Evolutionary conservation across 1,140 invertebrate species (phyloP).

Genomic region (Pantala flavescens): DNA sequence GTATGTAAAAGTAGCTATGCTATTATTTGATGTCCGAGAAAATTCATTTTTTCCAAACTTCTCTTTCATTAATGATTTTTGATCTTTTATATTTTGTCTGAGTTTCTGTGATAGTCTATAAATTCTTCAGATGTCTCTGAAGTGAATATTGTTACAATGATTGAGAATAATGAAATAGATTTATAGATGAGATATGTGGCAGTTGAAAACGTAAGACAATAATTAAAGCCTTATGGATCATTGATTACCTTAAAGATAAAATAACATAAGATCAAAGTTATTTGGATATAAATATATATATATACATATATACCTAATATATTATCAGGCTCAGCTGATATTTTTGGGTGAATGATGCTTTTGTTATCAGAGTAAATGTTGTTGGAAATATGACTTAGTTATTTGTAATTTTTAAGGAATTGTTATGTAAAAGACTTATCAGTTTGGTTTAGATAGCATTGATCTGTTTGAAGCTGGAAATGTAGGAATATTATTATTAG

Average conservation of each 20-base stretch:
- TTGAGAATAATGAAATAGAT: background rate
- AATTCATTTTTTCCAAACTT: too few species aligned
- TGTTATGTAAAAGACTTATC: background rate
- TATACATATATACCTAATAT: background rate
- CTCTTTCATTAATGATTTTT: too few species aligned
- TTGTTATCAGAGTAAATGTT: background rate
- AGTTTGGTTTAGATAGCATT: background rate
- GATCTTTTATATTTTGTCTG: too few species aligned
- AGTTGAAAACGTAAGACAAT: background rate
- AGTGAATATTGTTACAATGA: background rate
- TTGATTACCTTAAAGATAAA: background rate
- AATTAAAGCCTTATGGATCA: slow-evolving; percentile 6
- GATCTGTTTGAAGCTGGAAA: background rate
- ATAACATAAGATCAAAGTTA: background rate
- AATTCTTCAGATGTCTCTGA: background rate
- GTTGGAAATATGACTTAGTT: background rate
- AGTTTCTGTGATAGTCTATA: background rate
- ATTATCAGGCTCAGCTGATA: background rate
- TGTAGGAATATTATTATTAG: background rate
- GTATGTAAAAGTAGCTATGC: too few species aligned
- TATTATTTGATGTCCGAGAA: too few species aligned
- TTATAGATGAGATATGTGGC: background rate
- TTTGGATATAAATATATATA: background rate
- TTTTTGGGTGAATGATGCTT: slow-evolving; percentile 7
- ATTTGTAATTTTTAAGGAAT: background rate